phyloP scores from a whole-genome alignment of 2,888 invertebrate species.

The Lacanobia wlatinum region DNA sequence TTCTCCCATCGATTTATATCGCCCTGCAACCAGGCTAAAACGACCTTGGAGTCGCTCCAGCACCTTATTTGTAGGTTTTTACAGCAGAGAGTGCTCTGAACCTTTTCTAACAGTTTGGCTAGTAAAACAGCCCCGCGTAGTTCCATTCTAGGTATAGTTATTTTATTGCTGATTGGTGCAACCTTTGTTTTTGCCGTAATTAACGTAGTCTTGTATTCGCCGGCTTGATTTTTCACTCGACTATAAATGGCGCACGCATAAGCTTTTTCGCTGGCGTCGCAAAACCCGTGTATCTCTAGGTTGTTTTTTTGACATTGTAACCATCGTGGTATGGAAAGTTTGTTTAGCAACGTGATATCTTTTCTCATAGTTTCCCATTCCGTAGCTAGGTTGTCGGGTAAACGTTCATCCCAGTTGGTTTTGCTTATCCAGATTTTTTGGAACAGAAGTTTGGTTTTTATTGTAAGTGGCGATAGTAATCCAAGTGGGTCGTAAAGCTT shows the following conservation, averaged over 20 bases:
- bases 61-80: not conserved
- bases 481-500: no score
- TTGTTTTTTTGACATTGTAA: not conserved
- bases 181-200: not conserved
- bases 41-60: no score
- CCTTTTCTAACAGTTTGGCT: not conserved
- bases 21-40: no score
- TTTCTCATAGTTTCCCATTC: slow-evolving; percentile 6
- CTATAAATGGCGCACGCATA: not conserved
- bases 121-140: not conserved
- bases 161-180: not conserved
- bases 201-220: not conserved
- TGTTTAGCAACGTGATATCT: slow-evolving; percentile 2
- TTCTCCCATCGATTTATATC: no score
- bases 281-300: not conserved
- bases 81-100: not conserved
- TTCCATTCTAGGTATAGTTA: not conserved
- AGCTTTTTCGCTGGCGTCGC: not conserved
- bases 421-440: no score
- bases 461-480: not conserved
- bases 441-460: no score
- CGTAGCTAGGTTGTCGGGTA: not conserved
- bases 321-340: slow-evolving; percentile 6
- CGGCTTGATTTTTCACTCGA: not conserved
- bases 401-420: no score